Base-by-base conservation (phyloP, 2,888 invertebrate genomes). In the Athalia rosae region DNA sequence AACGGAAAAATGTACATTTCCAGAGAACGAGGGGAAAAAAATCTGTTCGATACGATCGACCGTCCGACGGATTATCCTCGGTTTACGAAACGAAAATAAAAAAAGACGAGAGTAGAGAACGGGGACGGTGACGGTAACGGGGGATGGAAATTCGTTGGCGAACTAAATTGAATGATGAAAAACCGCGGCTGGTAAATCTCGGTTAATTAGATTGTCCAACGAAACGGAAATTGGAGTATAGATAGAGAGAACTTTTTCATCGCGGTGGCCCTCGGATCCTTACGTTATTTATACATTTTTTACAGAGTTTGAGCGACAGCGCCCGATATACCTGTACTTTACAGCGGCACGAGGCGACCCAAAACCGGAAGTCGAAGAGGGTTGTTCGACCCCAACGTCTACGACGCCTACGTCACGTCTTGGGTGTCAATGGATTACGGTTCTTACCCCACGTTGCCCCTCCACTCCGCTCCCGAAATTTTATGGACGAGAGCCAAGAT, bases 341-440 rank as follows among this genome's bases (percentile, higher is more conserved):
- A 45, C 43, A 71, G 13, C 15, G 41, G 4, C 9, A 43, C 5
- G 7, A n/a, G 56, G 58, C 71, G 58, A 71, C 71, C 71, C 13
- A 71, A 56, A 71, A 71, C 58, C 50, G 58, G 56, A 71, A 71
- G n/a, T 43, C 56, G 58, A 58, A 8, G 11, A 3, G 1, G 8
- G 43, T 58, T 53, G 8, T 53, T 8, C 47, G 8, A 11, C 64
- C 0, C 7, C 7, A 4, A 9, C 15, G 6, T 4, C 64, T 64
- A 8, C 61, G n/a, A 41, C 74, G 9, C 13, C 7, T 41, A 74
- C 61, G 59, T 74, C 74, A 28, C 74, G 61, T 74, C 61, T 28
- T 61, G 61, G 50, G 74, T 59, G 74, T 74, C 74, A 62, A 61
- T 74, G 74, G 74, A 74, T 74, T 74, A 74, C 61, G 74, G 62